Base-by-base conservation (phyloP, 2,888 invertebrate genomes). In the Leptinotarsa peninsularis region DNA sequence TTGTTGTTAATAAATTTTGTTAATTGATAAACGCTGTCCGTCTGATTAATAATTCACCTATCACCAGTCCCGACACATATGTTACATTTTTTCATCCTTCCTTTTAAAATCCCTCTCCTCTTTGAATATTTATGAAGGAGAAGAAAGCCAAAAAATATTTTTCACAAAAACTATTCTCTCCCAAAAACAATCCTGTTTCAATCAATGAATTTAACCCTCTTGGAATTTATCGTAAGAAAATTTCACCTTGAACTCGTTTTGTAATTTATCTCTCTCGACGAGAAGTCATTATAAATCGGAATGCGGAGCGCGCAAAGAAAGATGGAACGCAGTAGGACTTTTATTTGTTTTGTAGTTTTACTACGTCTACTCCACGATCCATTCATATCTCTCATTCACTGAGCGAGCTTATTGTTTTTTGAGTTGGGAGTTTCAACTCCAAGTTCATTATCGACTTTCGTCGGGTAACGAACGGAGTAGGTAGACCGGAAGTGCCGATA, bases 211-310 rank as follows among this genome's bases (percentile, higher is more conserved):
- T 43, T 13, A 43, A 43, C 43, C 43, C 43, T 43, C 43, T 43
- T 43, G 43, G 13, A 43, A 43, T 43, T 43, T 43, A 43, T 43
- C 43, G 43, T 43, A 43, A 43, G 43, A 43, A 43, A 43, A 10
- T 43, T 43, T 10, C 10, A 43, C 43, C 43, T 43, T 43, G 43
- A 43, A 43, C 43, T 43, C 43, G 43, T 43, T 43, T 52, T 54
- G 43, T 43, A 69, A 63, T 63, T 71, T 18, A 49, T 58, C 60
- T 43, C 43, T 58, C 49, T 43, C 13, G 10, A 43, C 60, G 50
- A 58, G 49, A 23, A 66, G 58, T 66, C 66, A 27, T 23, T 56
- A 49, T 56, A 66, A 74, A 70, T 70, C 70, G 66, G 70, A 71
- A 75, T 71, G 60, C 71, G 66, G 17, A 67, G 43, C 56, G 74